Evolutionary conservation across 2,113 vertebrate genomes (phyloP), one percentile per base, ranked within the genome.

Genomic region (Otocyon megalotis): DNA sequence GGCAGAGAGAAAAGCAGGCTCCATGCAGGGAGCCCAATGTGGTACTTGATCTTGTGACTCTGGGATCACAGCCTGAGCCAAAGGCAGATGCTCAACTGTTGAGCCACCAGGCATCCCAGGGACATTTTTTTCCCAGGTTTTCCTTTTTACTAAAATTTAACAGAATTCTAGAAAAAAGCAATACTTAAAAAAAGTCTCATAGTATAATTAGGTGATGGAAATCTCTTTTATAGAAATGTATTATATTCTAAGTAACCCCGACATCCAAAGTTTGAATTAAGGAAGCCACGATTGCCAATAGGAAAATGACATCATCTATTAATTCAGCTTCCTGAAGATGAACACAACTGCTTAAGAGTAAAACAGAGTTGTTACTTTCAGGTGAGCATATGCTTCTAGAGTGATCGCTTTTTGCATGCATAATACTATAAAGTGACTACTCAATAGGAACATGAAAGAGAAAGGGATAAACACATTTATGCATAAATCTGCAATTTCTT

Each of bases 141-240:
- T 83, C 26, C 28, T 81, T 93, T 86, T 85, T 69, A n/a, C 62
- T 50, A 37, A 90, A 88, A 48, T 65, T 83, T 95, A 93, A 86
- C 3, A 76, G 13, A 93, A 80, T 76, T 89, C 13, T 92, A 83
- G 8, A 82, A 32, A 95, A 97, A 86, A n/a, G 7, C 0, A 88
- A 28, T 1, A 26, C 24, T 94, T 74, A 3, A 1, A 93, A 93
- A 96, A 60, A 58, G 43, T 12, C 26, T 9, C 92, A 3, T 30
- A 60, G 8, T 92, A n/a, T 92, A 81, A 69, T 63, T 62, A 86
- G 15, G 17, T 62, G 8, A 92, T 85, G 10, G 37, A 90, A 92
- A 80, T 94, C 8, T 92, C 16, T 86, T 96, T 60, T 74, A 83
- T 32, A 95, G 14, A 88, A 79, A 81, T 85, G 17, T 24, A 72